phyloP scores from a whole-genome alignment of 2,113 vertebrate genomes.

The Podilymbus podiceps region DNA sequence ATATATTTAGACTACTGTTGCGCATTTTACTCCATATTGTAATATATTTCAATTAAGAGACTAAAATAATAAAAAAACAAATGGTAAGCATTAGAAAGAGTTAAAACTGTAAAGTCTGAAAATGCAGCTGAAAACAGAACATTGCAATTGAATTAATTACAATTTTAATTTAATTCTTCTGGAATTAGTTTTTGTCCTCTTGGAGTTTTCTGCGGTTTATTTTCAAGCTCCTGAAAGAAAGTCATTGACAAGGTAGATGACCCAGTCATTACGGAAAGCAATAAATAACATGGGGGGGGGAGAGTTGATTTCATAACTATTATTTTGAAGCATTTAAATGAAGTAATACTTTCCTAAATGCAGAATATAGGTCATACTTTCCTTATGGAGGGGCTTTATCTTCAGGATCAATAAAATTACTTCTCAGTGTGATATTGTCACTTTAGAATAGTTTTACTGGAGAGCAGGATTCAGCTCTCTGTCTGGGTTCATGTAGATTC shows the following conservation, averaged over 20 bases:
- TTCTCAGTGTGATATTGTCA: not conserved
- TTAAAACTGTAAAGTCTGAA: not conserved
- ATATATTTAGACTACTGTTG: not conserved
- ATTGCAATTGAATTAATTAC: not conserved
- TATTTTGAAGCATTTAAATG: not conserved
- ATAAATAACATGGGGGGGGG: not conserved
- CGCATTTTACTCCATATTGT: not conserved
- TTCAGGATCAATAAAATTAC: not conserved
- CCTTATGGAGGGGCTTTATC: not conserved
- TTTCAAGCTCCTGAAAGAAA: not conserved
- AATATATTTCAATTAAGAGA: not conserved
- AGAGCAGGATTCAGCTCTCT: not conserved
- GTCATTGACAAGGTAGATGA: not conserved
- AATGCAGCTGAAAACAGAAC: not conserved
- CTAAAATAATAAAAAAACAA: not conserved
- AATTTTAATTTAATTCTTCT: not conserved
- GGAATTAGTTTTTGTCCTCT: not conserved
- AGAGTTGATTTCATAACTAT: not conserved
- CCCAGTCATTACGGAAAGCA: not conserved
- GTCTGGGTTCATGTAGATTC: not conserved
- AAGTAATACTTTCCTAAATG: not conserved
- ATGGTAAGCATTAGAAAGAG: not conserved
- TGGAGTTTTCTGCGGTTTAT: accelerated
- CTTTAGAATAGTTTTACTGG: not conserved
- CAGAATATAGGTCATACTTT: not conserved